Evolutionary conservation across 2,113 vertebrate genomes (phyloP).

Genomic region (Oncorhynchus nerka): DNA sequence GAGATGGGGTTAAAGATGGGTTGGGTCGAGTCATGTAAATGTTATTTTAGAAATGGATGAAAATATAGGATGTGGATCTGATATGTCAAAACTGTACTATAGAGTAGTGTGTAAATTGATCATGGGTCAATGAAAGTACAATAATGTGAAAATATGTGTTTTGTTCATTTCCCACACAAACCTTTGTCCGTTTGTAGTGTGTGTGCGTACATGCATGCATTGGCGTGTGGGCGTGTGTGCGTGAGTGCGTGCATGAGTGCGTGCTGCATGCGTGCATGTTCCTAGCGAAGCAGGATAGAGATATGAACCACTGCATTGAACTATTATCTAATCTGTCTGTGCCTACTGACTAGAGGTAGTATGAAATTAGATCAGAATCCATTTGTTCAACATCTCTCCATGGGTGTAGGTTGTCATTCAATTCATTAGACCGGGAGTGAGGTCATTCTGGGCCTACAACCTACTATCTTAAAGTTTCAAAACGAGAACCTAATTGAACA

Average conservation of each 20-base stretch:
- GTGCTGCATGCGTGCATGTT: not conserved
- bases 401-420: not conserved
- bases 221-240: not conserved
- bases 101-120: not conserved
- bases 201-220: not conserved
- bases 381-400: not conserved
- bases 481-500: too few relatives aligned
- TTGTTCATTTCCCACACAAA: not conserved
- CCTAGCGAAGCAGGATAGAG: not conserved
- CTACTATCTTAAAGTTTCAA: too few relatives aligned
- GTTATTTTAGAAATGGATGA: not conserved
- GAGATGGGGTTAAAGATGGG: constrained; percentile 13
- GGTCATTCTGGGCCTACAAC: too few relatives aligned
- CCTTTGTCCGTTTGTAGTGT: not conserved
- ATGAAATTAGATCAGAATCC: not conserved
- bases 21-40: not conserved
- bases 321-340: not conserved
- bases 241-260: not conserved
- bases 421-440: too few relatives aligned
- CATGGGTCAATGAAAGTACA: not conserved
- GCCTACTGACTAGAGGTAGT: not conserved
- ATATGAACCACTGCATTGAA: not conserved
- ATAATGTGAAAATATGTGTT: not conserved
- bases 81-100: not conserved
- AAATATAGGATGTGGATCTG: not conserved